phyloP scores from a whole-genome alignment of 2,888 invertebrate genomes.

The Proisotoma minuta region DNA sequence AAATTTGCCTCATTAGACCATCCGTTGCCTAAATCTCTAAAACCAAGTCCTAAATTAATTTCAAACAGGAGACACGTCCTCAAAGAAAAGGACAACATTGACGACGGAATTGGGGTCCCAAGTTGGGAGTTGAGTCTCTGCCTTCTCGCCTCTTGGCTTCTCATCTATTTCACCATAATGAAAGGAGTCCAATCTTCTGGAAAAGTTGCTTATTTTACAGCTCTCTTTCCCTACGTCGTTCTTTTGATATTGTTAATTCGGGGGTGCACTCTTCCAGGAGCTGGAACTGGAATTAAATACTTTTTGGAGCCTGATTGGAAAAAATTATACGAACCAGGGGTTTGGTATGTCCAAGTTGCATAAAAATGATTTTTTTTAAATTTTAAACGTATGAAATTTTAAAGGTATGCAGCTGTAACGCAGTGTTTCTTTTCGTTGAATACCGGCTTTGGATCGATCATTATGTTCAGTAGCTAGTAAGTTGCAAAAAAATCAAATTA shows the following conservation, averaged over 20 bases:
- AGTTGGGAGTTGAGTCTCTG: constrained; percentile 30
- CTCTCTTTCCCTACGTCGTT: constrained; percentile 76
- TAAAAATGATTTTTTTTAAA: neutral
- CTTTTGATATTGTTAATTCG: constrained; percentile 66
- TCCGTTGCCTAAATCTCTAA: no score
- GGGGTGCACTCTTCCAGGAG: constrained; percentile 59
- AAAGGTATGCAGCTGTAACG: constrained; percentile 60
- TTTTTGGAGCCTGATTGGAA: constrained; percentile 75
- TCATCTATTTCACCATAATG: constrained; percentile 26
- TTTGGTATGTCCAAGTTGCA: constrained; percentile 49
- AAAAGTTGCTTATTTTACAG: constrained; percentile 80
- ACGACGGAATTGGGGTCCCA: constrained; percentile 45
- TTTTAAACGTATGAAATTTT: neutral
- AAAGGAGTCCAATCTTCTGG: constrained; percentile 29
- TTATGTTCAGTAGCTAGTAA: constrained; percentile 55
- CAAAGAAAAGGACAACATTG: constrained; percentile 35
- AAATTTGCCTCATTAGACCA: no score
- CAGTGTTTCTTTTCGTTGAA: constrained; percentile 71
- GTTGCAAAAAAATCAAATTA: no score
- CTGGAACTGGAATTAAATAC: constrained; percentile 67
- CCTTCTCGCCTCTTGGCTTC: constrained; percentile 28
- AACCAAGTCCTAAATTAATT: no score
- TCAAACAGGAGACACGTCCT: constrained; percentile 47
- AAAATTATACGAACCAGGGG: constrained; percentile 64
- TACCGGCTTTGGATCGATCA: constrained; percentile 54